A percentile compares a stretch with the other conserved stretches of the same genome.
These are phyloP conservation scores for Astropecten irregularis DNA, from an alignment of 53 echinoderm and acorn worm genomes.

Conservation along the genomic window DNA sequence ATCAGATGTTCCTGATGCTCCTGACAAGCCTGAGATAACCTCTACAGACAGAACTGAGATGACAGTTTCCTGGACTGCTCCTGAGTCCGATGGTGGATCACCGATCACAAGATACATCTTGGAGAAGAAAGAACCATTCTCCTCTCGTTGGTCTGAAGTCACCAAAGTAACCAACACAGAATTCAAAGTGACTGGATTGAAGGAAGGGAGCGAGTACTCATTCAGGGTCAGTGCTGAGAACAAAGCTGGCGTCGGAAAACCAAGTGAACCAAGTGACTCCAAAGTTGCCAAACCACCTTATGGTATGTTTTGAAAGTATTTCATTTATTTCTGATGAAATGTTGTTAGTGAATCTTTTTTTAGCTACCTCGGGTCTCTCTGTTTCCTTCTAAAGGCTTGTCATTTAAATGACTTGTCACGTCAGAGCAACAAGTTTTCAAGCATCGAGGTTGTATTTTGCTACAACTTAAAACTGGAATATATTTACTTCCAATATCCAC, in stretches of 20 bases:
- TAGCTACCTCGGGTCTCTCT: no score
- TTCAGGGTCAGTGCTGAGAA: constrained; percentile 90
- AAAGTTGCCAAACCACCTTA: constrained; percentile 79
- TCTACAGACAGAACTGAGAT: constrained; percentile 71
- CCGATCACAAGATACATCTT: constrained; percentile 88
- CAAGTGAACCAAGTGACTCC: constrained; percentile 62
- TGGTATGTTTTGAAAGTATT: constrained; percentile 69
- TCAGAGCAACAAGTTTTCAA: no score
- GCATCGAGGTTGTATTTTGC: no score
- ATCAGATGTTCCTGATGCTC: constrained; percentile 83
- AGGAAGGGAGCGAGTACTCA: constrained; percentile 75
- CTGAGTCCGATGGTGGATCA: constrained; percentile 83
- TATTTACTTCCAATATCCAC: no score
- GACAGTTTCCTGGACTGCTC: constrained; percentile 77
- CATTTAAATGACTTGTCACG: no score
- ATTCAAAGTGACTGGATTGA: constrained; percentile 69
- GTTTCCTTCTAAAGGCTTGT: no score
- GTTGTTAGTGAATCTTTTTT: no score
- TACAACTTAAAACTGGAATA: no score
- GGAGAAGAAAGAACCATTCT: constrained; percentile 84
- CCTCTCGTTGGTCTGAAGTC: constrained; percentile 81
- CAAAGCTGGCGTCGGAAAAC: constrained; percentile 77
- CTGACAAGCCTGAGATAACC: constrained; percentile 71
- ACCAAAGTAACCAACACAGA: constrained; percentile 57
- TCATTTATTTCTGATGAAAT: background rate